Evolutionary conservation across 2,888 invertebrate species (phyloP).

Genomic region (Archips xylosteana): DNA sequence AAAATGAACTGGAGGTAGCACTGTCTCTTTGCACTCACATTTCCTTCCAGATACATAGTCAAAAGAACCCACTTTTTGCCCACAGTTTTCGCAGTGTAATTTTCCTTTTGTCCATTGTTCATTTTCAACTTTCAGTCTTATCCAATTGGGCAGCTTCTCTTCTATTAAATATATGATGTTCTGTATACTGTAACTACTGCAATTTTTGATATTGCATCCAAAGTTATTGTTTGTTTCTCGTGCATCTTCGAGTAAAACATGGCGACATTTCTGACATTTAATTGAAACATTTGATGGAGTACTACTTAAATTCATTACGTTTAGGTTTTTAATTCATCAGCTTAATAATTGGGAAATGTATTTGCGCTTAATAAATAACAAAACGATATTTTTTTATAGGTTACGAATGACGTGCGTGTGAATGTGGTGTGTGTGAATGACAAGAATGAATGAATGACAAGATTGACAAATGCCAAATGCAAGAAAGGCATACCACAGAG

Average conservation of each 20-base stretch:
- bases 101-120: constrained; percentile 89
- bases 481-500: too few relatives aligned
- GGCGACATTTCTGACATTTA: constrained; percentile 81
- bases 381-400: neutral
- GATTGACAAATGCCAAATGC: too few relatives aligned
- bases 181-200: constrained; percentile 65
- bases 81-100: constrained; percentile 87
- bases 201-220: constrained; percentile 55
- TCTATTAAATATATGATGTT: constrained; percentile 83
- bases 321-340: neutral
- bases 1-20: constrained; percentile 87
- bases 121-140: constrained; percentile 78
- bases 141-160: constrained; percentile 86
- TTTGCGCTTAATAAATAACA: neutral
- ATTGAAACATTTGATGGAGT: constrained; percentile 46
- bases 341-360: neutral
- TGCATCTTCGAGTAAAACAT: constrained; percentile 62
- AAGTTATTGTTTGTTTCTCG: constrained; percentile 48
- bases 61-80: constrained; percentile 87
- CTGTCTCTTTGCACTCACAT: constrained; percentile 84
- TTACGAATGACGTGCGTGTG: too few relatives aligned
- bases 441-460: too few relatives aligned
- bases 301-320: constrained; percentile 10
- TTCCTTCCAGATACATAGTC: constrained; percentile 88
- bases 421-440: too few relatives aligned